Evolutionary conservation across 2,888 invertebrate species (phyloP).

Genomic region (Tachina grossa): DNA sequence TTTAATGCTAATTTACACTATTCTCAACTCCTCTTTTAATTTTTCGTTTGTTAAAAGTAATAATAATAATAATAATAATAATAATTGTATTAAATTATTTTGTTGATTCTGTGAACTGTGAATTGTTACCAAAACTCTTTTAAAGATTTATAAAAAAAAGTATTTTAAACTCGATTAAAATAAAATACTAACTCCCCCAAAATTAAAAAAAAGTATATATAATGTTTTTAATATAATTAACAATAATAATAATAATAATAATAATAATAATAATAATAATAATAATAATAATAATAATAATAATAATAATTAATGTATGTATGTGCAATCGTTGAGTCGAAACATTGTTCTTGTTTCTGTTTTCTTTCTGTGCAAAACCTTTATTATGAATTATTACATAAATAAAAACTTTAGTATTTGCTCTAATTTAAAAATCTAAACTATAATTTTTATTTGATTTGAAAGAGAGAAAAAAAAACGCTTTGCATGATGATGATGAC

Average conservation of each 20-base stretch:
- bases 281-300: slow-evolving; percentile 3
- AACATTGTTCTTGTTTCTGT: slow-evolving; percentile 34
- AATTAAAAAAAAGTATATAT: slow-evolving; percentile 9
- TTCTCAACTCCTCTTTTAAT: background rate
- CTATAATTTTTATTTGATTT: slow-evolving; percentile 43
- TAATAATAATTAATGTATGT: slow-evolving; percentile 28
- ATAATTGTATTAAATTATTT: slow-evolving; percentile 10
- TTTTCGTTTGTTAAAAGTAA: slow-evolving; percentile 1
- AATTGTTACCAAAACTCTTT: slow-evolving; percentile 53
- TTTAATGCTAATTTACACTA: slow-evolving; percentile 16
- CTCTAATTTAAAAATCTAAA: slow-evolving; percentile 60
- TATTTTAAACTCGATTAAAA: slow-evolving; percentile 25
- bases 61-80: background rate
- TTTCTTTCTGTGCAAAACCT: slow-evolving; percentile 39
- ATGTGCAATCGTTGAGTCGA: slow-evolving; percentile 43
- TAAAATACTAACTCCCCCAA: slow-evolving; percentile 32
- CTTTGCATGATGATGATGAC: slow-evolving; percentile 61
- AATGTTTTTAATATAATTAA: slow-evolving; percentile 18
- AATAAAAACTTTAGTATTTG: slow-evolving; percentile 65
- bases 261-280: slow-evolving; percentile 8
- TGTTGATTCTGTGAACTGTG: slow-evolving; percentile 56
- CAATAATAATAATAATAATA: slow-evolving; percentile 7
- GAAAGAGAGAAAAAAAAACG: slow-evolving; percentile 26
- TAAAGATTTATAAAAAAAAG: slow-evolving; percentile 15
- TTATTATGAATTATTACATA: slow-evolving; percentile 54